Percentiles rank a stretch among this genome's conserved stretches.
phyloP scores from a whole-genome alignment of 2,113 vertebrate genomes.

The Cepphus grylle region DNA sequence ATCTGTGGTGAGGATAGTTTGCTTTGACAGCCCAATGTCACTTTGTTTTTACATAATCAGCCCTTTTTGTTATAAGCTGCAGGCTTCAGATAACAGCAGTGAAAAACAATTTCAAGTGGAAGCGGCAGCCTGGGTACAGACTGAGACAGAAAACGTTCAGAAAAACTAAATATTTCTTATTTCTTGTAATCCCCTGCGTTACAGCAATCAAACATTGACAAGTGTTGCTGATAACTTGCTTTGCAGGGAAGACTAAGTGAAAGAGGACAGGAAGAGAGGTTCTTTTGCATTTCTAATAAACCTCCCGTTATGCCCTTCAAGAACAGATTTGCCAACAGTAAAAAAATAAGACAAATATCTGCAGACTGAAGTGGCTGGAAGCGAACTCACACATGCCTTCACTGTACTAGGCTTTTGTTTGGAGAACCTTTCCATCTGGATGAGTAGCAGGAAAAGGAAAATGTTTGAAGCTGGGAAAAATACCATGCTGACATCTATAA shows the following conservation, averaged over 20 bases:
- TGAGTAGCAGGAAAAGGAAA: not conserved
- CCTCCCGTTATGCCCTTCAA: not conserved
- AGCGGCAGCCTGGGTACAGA: not conserved
- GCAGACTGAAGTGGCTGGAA: not conserved
- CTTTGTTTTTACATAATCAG: slow-evolving; percentile 3
- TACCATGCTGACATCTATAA: not conserved
- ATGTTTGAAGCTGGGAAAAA: not conserved
- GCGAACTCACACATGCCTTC: not conserved
- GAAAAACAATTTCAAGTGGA: not conserved
- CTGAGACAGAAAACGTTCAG: not conserved
- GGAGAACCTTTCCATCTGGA: not conserved
- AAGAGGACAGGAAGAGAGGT: not conserved
- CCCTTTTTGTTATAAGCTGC: not conserved
- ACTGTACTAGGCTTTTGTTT: not conserved
- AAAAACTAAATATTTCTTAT: not conserved
- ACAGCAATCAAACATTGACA: not conserved
- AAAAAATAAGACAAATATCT: not conserved
- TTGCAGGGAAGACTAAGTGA: not conserved
- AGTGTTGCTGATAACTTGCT: not conserved
- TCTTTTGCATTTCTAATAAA: not conserved
- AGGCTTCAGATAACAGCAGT: not conserved
- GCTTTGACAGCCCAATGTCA: not conserved
- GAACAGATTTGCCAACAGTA: not conserved
- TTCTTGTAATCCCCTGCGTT: not conserved
- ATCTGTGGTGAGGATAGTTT: not conserved